Base-by-base conservation (phyloP, 2,888 invertebrate genomes). In the Drosophila austrosaltans region DNA sequence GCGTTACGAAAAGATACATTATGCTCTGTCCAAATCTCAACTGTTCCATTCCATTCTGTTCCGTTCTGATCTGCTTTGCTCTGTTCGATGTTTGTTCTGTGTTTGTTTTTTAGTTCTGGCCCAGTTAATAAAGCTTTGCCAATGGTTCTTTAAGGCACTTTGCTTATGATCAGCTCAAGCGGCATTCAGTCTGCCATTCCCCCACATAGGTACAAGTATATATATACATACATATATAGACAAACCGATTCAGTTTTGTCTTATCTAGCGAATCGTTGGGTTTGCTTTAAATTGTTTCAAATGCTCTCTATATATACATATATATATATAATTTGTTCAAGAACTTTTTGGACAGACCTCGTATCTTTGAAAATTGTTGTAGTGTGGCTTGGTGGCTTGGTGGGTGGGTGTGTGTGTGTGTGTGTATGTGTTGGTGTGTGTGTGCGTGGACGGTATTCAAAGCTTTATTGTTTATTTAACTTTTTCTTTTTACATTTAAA, bases 401-500 rank as follows among this genome's bases (percentile, higher is more conserved):
- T 39, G 6, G 30, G 3, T 60, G 12, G 36, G 2, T 8, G 16
- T 53, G 12, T 63, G 25, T 63, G 53, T 66, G 28, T 56, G 12
- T 62, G 61, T 62, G 25, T 54, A 53, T 66, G 64, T 56, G 61
- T 75, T 39, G 76, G 68, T 77, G 70, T 74, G 69, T 79, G 78
- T 84, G 85, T 86, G 85, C 83, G 91, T 91, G 91, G 91, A 91
- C 91, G 91, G 91, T 90, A 83, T 83, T 90, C 89, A 88, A 91
- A 91, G 92, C 89, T 87, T 87, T 16, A 1, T 85, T 84, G 56
- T 58, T 61, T 72, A 44, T 66, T 66, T 64, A 36, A 57, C 61
- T 65, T 65, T 57, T 59, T 65, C 60, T 59, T 36, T 66, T 71
- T 39, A 39, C 57, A 57, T 57, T 57, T 57, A 57, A 20, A 57